Conservation (phyloP, 2,113 vertebrate species). For the Sylvilagus bachmani region DNA sequence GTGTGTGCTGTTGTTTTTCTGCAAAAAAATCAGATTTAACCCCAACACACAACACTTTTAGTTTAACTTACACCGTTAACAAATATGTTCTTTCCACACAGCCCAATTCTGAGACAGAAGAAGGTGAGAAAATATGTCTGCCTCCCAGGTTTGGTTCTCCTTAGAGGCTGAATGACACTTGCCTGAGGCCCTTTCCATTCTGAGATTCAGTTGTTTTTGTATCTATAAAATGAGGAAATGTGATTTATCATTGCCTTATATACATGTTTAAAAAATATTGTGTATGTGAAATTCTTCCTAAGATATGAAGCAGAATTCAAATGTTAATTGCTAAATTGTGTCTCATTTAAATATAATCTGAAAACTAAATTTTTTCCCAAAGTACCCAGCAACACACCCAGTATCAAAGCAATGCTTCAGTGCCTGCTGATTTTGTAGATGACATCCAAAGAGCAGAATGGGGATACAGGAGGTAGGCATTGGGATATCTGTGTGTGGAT, state of each 20-base stretch:
- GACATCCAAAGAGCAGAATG: not conserved
- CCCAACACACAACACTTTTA: not conserved
- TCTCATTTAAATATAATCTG: not conserved
- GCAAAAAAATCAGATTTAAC: constrained; percentile 10
- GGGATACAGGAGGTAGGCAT: fast-evolving
- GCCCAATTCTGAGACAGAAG: not conserved
- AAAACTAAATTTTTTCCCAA: not conserved
- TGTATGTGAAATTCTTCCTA: not conserved
- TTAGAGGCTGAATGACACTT: not conserved
- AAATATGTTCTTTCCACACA: not conserved
- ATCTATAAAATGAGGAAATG: not conserved
- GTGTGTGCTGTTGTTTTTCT: not conserved
- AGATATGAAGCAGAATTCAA: not conserved
- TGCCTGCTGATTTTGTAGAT: not conserved
- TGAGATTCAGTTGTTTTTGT: constrained; percentile 21
- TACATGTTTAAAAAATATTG: not conserved
- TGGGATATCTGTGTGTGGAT: not conserved
- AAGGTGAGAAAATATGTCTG: not conserved
- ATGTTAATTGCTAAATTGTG: not conserved
- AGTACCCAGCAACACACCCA: not conserved
- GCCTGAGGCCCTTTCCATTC: not conserved
- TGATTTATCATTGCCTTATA: not conserved
- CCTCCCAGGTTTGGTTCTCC: not conserved
- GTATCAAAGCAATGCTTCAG: not conserved
- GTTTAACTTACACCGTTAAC: not conserved